Percentiles rank a stretch among this genome's conserved stretches.
Evolutionary conservation across 2,797 vertebrate species (phyloP).

Genomic region (Botia kubotai): DNA sequence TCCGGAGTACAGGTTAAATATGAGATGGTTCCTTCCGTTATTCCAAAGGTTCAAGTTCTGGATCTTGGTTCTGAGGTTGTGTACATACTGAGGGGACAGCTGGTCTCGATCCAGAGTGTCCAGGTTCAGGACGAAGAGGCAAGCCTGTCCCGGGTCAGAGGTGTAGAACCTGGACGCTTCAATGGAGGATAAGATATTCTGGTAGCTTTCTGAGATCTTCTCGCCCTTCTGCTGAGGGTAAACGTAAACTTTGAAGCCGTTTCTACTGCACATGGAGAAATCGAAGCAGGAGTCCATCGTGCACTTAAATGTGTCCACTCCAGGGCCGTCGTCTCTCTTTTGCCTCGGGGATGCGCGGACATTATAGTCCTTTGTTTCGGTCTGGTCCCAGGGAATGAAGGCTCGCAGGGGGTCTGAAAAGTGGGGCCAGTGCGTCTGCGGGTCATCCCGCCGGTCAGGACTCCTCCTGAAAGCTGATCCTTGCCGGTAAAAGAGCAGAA

Average conservation of each 20-base stretch:
- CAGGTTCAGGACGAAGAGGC: constrained; percentile 93
- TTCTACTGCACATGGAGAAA: constrained; percentile 87
- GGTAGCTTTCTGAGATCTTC: constrained; percentile 98
- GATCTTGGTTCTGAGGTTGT: constrained; percentile 92
- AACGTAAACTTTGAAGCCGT: constrained; percentile 95
- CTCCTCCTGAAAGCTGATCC: constrained; percentile 81
- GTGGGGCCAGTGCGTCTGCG: constrained; percentile 85
- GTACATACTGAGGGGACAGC: constrained; percentile 96
- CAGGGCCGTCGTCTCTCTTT: constrained; percentile 85
- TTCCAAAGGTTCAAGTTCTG: constrained; percentile 96
- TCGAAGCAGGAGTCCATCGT: constrained; percentile 98
- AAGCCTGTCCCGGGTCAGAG: constrained; percentile 92
- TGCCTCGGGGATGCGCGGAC: constrained; percentile 84
- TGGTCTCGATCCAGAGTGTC: constrained; percentile 97
- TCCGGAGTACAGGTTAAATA: constrained; percentile 98
- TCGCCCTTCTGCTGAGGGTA: constrained; percentile 97
- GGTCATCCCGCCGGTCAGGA: constrained; percentile 80
- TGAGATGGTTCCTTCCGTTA: constrained; percentile 95
- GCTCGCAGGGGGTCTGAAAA: constrained; percentile 82
- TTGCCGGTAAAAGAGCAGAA: constrained; percentile 89
- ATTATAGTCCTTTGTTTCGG: constrained; percentile 74
- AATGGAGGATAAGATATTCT: constrained; percentile 93
- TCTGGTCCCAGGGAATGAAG: constrained; percentile 82
- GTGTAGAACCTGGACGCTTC: constrained; percentile 95
- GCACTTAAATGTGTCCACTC: constrained; percentile 79